Conservation (phyloP, 2,888 invertebrate genomes). For the Oscheius myriophilus region DNA sequence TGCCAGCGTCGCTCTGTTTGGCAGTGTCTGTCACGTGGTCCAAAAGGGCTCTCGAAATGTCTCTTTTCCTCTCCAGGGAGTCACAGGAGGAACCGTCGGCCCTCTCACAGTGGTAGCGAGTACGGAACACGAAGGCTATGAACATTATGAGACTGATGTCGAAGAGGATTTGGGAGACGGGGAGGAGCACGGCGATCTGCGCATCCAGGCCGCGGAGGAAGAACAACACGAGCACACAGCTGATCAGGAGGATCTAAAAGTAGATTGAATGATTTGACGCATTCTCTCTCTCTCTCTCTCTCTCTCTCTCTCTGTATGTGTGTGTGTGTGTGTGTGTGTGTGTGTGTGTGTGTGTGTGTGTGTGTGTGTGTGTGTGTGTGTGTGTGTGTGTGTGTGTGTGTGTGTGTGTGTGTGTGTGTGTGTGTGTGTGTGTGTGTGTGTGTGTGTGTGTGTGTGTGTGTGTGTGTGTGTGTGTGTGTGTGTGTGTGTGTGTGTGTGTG, state of each 20-base stretch:
- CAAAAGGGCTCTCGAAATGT: conserved; percentile 50
- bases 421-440: too few species aligned
- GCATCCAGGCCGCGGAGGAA: conserved; percentile 12
- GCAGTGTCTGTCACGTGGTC: conserved; percentile 33
- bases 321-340: too few species aligned
- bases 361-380: too few species aligned
- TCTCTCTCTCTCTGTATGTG: too few species aligned
- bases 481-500: too few species aligned
- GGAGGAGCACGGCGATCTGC: not conserved
- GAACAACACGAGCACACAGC: conserved; percentile 15
- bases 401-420: too few species aligned
- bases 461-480: too few species aligned
- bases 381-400: too few species aligned
- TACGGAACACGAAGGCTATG: conserved; percentile 32
- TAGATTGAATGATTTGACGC: not conserved
- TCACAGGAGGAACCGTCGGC: conserved; percentile 45
- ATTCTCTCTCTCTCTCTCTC: not conserved
- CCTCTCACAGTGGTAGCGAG: conserved; percentile 39
- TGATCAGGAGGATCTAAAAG: conserved; percentile 7
- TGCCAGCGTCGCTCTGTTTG: conserved; percentile 24
- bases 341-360: too few species aligned
- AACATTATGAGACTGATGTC: conserved; percentile 11
- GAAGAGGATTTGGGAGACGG: conserved; percentile 24
- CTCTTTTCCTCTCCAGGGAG: conserved; percentile 48
- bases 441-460: too few species aligned